These are phyloP conservation scores for Eurytoma californica DNA, from an alignment of 2,888 invertebrate genomes.

Conservation along the genomic window DNA sequence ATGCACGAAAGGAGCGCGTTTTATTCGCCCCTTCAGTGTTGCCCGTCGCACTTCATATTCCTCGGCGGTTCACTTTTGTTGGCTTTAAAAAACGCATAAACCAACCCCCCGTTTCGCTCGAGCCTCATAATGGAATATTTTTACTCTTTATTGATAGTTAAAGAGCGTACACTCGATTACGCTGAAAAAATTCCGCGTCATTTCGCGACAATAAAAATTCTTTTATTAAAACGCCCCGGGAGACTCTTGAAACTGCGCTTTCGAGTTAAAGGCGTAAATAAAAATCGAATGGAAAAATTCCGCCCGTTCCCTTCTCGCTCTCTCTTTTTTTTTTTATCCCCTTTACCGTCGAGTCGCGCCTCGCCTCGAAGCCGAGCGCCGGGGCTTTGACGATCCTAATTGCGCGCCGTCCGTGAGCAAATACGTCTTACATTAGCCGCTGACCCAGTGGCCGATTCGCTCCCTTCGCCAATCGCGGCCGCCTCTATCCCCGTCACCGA, in stretches of 20 bases:
- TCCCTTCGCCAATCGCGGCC: conserved; percentile 38
- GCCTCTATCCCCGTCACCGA: conserved; percentile 2
- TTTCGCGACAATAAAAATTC: conserved; percentile 28
- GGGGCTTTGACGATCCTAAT: not conserved
- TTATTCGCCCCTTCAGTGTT: conserved; percentile 22
- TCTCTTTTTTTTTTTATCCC: not conserved
- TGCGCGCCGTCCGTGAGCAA: conserved; percentile 23
- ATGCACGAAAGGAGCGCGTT: conserved; percentile 28
- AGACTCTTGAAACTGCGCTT: conserved; percentile 4
- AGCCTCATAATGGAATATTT: conserved; percentile 42
- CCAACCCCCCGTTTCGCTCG: not conserved
- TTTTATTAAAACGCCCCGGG: conserved; percentile 28
- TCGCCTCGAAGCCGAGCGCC: not conserved
- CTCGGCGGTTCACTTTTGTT: conserved; percentile 41
- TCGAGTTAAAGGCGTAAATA: conserved; percentile 8
- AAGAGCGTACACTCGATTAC: conserved; percentile 39
- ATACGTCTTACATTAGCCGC: conserved; percentile 41
- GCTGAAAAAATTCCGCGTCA: conserved; percentile 18
- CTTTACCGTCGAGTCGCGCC: not conserved
- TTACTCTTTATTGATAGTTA: conserved; percentile 46
- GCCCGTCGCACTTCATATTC: conserved; percentile 25
- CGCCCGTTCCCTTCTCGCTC: too few species aligned
- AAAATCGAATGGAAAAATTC: conserved; percentile 12
- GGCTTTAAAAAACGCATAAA: conserved; percentile 40
- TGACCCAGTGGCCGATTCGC: conserved; percentile 31